Percentiles rank a stretch among this genome's conserved stretches.
These are phyloP conservation scores for Pogonophryne albipinna DNA, from an alignment of 2,797 vertebrate species.

Conservation along the genomic window DNA sequence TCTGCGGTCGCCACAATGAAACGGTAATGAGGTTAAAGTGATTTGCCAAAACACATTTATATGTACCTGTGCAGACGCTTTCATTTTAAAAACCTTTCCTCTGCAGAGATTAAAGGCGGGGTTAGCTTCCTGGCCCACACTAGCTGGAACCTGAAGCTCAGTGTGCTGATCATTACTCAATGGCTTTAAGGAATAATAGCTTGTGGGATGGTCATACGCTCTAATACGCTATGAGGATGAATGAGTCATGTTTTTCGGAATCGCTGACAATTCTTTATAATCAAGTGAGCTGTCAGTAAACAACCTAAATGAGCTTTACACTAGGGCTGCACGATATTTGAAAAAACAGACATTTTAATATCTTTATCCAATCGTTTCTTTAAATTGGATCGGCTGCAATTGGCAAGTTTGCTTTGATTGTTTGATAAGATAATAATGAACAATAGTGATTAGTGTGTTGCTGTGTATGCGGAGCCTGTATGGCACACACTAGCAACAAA, in stretches of 20 bases:
- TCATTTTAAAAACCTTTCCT: slow-evolving; percentile 24
- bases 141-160: slow-evolving; percentile 27
- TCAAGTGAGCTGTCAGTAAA: background rate
- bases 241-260: slow-evolving; percentile 31
- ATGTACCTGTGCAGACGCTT: slow-evolving; percentile 29
- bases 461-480: too few relatives aligned
- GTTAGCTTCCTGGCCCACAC: slow-evolving; percentile 24
- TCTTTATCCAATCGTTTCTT: too few relatives aligned
- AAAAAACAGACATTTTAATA: too few relatives aligned
- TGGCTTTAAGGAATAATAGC: slow-evolving; percentile 58
- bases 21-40: slow-evolving; percentile 48
- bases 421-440: too few relatives aligned
- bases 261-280: background rate
- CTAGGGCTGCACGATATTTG: too few relatives aligned
- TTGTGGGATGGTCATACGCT: slow-evolving; percentile 8
- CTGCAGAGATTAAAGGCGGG: slow-evolving; percentile 43
- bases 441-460: too few relatives aligned
- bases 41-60: slow-evolving; percentile 52
- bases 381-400: too few relatives aligned
- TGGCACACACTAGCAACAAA: too few relatives aligned
- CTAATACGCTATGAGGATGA: slow-evolving; percentile 9
- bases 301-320: background rate
- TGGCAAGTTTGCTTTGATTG: too few relatives aligned
- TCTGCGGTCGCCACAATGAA: slow-evolving; percentile 20
- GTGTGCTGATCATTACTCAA: slow-evolving; percentile 48